Percentiles rank a stretch among this genome's conserved stretches.
Evolutionary conservation across 2,888 invertebrate genomes (phyloP).

Genomic region (Palloptera scutellata): DNA sequence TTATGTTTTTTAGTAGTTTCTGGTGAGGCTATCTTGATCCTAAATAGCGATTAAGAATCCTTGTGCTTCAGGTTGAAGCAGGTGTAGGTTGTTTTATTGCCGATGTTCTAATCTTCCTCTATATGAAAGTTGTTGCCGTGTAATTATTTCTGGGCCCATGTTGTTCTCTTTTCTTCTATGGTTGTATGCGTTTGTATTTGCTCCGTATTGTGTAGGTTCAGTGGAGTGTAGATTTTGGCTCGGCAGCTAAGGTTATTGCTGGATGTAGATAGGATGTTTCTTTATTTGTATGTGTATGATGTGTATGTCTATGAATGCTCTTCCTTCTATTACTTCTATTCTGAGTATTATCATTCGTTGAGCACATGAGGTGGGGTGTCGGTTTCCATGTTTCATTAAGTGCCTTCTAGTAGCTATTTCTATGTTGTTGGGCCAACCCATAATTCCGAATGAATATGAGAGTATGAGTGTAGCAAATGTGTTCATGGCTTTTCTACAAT

Average conservation of each 20-base stretch:
- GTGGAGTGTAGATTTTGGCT: background rate
- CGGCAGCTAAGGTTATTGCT: background rate
- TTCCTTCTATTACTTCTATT: background rate
- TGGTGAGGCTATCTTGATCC: background rate
- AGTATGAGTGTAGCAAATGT: constrained; percentile 25
- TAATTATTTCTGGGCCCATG: no score
- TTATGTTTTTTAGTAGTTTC: constrained; percentile 7
- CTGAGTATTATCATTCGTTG: background rate
- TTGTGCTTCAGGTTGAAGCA: background rate
- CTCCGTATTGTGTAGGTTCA: constrained; percentile 6
- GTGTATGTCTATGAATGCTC: background rate
- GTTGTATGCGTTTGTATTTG: background rate
- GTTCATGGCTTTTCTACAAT: constrained; percentile 20
- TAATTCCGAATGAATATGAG: constrained; percentile 21
- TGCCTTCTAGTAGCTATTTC: background rate
- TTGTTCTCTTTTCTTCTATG: background rate
- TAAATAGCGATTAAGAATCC: background rate
- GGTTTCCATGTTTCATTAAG: background rate
- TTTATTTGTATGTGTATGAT: background rate
- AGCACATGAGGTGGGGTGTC: background rate
- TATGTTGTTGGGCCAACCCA: constrained; percentile 11
- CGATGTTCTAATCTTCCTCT: background rate
- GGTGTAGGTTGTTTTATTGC: background rate
- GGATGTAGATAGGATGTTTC: background rate
- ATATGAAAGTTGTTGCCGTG: no score